A percentile compares a stretch with the other conserved stretches of the same genome.
These are phyloP conservation scores for Geophilus truncorum DNA, from an alignment of 2,888 invertebrate genomes.

Conservation along the genomic window DNA sequence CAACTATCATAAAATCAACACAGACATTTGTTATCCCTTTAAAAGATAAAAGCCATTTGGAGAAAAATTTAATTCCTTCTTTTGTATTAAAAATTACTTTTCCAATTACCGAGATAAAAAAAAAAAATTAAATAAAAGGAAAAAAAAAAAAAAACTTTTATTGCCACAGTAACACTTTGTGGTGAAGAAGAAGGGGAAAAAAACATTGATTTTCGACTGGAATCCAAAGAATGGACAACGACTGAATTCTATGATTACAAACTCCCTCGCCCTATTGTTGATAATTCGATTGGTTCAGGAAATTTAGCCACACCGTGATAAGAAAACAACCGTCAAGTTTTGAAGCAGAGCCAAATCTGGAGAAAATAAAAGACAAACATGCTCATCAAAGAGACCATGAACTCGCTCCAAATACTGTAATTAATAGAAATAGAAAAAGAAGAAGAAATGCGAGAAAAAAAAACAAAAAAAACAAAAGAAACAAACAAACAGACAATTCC, in stretches of 20 bases:
- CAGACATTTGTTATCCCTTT: background rate
- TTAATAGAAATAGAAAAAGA: background rate
- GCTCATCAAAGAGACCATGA: background rate
- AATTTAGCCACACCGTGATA: background rate
- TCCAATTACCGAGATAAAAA: background rate
- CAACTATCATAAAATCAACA: background rate
- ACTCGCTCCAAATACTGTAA: background rate
- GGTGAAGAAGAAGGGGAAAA: background rate
- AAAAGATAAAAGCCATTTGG: background rate
- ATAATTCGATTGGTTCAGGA: background rate
- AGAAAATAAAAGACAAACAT: background rate
- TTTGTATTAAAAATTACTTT: background rate
- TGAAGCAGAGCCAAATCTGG: background rate
- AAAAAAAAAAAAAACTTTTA: background rate
- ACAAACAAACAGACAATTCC: too few relatives aligned
- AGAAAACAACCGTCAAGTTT: background rate
- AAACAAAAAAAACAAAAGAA: background rate
- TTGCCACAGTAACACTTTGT: background rate
- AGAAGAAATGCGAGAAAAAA: background rate
- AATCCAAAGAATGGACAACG: background rate
- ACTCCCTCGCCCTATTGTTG: background rate
- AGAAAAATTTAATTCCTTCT: background rate
- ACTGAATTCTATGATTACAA: background rate
- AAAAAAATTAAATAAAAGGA: background rate
- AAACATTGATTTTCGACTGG: background rate